Conservation (phyloP, 2,797 vertebrate genomes). For the Dendrocincla tyrannina region DNA sequence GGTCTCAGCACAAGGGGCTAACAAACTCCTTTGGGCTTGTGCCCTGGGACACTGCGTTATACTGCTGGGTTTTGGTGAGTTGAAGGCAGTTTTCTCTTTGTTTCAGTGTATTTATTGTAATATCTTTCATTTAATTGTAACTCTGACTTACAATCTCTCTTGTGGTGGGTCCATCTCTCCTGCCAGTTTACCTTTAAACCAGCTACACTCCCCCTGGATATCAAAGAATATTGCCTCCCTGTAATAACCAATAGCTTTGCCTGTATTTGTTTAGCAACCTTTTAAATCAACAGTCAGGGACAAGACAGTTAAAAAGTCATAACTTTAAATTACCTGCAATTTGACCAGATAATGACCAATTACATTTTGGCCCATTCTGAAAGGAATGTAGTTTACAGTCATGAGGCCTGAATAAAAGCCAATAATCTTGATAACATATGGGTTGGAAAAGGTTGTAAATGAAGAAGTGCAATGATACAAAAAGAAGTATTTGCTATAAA, state of each 20-base stretch:
- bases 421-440: neutral
- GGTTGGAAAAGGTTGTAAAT: neutral
- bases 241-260: neutral
- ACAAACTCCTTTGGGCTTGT: too few relatives aligned
- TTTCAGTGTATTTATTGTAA: too few relatives aligned
- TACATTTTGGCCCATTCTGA: neutral
- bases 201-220: neutral
- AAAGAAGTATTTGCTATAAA: neutral
- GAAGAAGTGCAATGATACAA: neutral
- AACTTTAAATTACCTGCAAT: neutral
- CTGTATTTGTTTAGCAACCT: neutral
- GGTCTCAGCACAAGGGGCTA: too few relatives aligned
- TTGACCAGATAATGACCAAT: neutral
- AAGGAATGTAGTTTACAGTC: neutral
- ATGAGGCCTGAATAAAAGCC: neutral
- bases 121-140: too few relatives aligned
- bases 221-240: neutral
- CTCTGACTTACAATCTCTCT: too few relatives aligned
- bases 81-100: too few relatives aligned
- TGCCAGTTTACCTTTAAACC: too few relatives aligned
- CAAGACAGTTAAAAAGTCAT: neutral
- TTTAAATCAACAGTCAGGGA: neutral
- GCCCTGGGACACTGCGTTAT: too few relatives aligned
- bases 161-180: too few relatives aligned
- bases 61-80: too few relatives aligned